Percentiles rank a stretch among this genome's conserved stretches.
These are phyloP conservation scores for Drosophila merina DNA, from an alignment of 2,888 invertebrate species.

Conservation along the genomic window DNA sequence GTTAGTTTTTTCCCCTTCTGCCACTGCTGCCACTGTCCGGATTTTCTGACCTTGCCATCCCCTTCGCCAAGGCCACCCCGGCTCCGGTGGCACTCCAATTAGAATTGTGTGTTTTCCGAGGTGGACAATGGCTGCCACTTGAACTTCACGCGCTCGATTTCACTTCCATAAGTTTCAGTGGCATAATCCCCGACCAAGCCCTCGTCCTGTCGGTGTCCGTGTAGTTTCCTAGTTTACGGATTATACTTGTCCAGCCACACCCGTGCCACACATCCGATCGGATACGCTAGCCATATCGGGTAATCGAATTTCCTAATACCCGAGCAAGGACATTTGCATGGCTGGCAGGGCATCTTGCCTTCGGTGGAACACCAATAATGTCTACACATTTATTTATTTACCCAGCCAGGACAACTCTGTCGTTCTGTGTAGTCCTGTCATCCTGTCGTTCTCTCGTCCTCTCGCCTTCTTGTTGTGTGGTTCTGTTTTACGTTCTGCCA, in stretches of 20 bases:
- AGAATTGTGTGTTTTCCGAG: constrained; percentile 46
- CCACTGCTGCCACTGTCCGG: constrained; percentile 21
- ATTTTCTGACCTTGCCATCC: constrained; percentile 52
- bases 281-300: constrained; percentile 9
- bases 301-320: not conserved
- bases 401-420: constrained; percentile 11
- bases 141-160: constrained; percentile 70
- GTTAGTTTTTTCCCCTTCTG: constrained; percentile 35
- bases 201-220: constrained; percentile 12
- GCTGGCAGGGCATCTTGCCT: constrained; percentile 2
- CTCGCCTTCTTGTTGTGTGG: constrained; percentile 9
- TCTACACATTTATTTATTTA: constrained; percentile 22
- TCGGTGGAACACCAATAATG: constrained; percentile 1
- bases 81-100: constrained; percentile 51
- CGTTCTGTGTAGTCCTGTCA: not conserved
- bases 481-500: constrained; percentile 1
- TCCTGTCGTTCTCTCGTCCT: not conserved
- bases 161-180: constrained; percentile 61
- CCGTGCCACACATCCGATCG: constrained; percentile 2
- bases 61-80: not conserved
- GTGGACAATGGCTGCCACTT: constrained; percentile 66
- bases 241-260: constrained; percentile 36
- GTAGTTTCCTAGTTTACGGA: constrained; percentile 37
- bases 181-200: constrained; percentile 58
- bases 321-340: constrained; percentile 8